Conservation (phyloP, 2,797 vertebrate species). For the Lacerta bilineata region DNA sequence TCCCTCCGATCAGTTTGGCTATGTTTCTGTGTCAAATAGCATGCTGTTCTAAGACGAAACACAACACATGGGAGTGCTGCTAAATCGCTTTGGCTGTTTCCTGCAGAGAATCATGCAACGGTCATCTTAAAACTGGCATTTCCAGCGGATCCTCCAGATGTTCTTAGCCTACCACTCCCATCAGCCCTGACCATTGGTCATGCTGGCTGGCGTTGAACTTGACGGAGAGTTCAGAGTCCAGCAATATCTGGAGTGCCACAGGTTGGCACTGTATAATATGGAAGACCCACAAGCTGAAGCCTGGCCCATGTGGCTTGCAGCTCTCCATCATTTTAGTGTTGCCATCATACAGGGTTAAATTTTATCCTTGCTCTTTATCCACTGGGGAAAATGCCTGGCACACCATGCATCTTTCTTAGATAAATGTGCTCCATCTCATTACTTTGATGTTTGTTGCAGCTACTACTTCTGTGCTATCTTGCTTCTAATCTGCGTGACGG, state of each 20-base stretch:
- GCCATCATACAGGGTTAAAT: neutral
- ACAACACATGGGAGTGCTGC: neutral
- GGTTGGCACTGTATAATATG: neutral
- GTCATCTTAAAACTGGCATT: accelerated
- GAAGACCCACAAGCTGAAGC: neutral
- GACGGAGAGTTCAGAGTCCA: neutral
- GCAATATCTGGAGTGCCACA: neutral
- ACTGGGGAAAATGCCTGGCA: slow-evolving; percentile 9
- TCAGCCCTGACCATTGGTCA: no score
- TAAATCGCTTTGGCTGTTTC: slow-evolving; percentile 1
- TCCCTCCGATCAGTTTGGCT: neutral
- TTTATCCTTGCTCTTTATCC: slow-evolving; percentile 25
- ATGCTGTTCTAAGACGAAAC: neutral
- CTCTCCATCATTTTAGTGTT: neutral
- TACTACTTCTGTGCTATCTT: neutral
- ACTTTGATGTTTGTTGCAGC: slow-evolving; percentile 12
- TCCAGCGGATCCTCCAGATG: neutral
- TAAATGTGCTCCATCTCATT: neutral
- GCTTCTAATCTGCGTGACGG: neutral
- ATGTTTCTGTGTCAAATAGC: neutral
- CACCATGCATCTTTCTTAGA: neutral
- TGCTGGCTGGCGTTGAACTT: neutral
- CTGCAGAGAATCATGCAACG: neutral
- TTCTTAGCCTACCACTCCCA: neutral
- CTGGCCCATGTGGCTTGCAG: neutral